Base-by-base conservation (phyloP, 2,797 vertebrate genomes). In the Kryptolebias ocellatus region DNA sequence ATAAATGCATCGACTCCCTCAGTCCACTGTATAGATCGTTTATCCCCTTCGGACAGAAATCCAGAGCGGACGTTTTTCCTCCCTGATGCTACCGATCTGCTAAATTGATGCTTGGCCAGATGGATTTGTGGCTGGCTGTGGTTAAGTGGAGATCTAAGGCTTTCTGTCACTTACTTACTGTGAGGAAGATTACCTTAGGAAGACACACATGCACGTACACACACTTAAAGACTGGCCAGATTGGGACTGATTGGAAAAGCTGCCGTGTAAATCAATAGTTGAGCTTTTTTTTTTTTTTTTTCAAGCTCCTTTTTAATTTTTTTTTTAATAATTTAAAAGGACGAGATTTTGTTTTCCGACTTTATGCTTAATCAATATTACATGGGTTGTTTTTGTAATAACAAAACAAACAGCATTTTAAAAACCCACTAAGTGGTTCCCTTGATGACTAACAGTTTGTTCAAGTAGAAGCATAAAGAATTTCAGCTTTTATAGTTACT, bases 91-190 rank as follows among this genome's bases (percentile, higher is more conserved):
- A 18, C 70, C 57, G 70, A 79, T 81, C 77, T 20, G 47, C 63
- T 27, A 2, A 71, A 83, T 89, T 72, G 61, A 89, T 81, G 78
- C 69, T 24, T 0, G 4, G 12, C 51, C 37, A 4, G 66, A 83
- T 83, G 81, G 79, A 89, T 85, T 76, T 83, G 78, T 62, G 67
- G 83, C 76, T 7, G 53, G 45, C 67, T 80, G 83, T 51, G 73
- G 84, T 85, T 81, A 79, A 89, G 74, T 78, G 71, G 74, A 80
- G 69, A 81, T 80, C 84, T 72, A 71, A 85, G 72, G 72, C 83
- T 86, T 72, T 87, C 72, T 85, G 84, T 81, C 86, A 75, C 67
- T 84, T 80, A 77, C 72, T 83, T 69, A 64, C 65, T 61, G 75
- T 68, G 72, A 72, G 77, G 60, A 78, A 67, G 75, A 78, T 67